phyloP scores from a whole-genome alignment of 2,113 vertebrate genomes.

The Pitta sordida region DNA sequence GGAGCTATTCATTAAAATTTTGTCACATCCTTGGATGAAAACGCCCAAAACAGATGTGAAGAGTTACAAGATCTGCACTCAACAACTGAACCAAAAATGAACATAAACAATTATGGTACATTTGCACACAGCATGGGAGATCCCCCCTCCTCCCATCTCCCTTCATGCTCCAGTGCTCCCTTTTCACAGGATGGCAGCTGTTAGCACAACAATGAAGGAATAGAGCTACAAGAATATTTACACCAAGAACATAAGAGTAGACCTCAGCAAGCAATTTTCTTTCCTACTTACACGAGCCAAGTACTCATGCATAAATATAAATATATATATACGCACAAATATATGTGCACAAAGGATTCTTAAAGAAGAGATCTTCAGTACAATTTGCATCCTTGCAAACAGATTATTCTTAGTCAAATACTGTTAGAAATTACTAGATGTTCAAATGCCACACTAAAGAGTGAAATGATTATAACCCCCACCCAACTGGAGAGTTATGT shows the following conservation, averaged over 20 bases:
- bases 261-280: slow-evolving; percentile 7
- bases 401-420: slow-evolving; percentile 23
- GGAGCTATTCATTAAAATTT: slow-evolving; percentile 40
- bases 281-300: not conserved
- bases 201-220: slow-evolving; percentile 25
- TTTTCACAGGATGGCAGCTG: slow-evolving; percentile 34
- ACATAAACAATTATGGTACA: not conserved
- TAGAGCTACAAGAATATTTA: slow-evolving; percentile 24
- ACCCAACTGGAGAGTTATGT: not conserved
- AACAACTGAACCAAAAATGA: not conserved
- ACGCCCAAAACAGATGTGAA: not conserved
- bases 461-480: not conserved
- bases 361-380: not conserved
- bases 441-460: not conserved
- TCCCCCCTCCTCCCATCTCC: not conserved
- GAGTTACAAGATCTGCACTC: not conserved
- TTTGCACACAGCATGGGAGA: slow-evolving; percentile 37
- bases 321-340: not conserved
- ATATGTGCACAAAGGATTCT: not conserved
- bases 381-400: not conserved
- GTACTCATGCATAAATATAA: not conserved
- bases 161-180: slow-evolving; percentile 23
- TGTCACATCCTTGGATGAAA: slow-evolving; percentile 55
- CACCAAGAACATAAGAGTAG: not conserved
- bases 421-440: not conserved